Evolutionary conservation across 2,113 vertebrate species (phyloP).

Genomic region (Microtus montanus): DNA sequence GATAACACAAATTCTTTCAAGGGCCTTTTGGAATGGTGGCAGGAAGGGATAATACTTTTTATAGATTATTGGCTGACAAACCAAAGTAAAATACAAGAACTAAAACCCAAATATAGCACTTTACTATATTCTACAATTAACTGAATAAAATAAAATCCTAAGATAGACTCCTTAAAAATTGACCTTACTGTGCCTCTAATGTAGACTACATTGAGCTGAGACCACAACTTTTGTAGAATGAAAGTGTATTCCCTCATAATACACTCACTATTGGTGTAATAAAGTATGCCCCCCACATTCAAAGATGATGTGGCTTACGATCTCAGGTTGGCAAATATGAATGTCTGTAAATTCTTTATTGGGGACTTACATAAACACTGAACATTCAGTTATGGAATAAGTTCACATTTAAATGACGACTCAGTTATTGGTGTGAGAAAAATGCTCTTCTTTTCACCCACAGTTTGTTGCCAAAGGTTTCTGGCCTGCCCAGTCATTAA

Average conservation of each 20-base stretch:
- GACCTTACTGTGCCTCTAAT: neutral
- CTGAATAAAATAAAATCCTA: neutral
- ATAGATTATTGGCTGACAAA: neutral
- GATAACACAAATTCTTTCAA: neutral
- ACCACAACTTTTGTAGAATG: rapidly evolving
- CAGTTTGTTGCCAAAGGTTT: too few relatives aligned
- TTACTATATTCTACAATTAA: neutral
- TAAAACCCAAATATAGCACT: rapidly evolving
- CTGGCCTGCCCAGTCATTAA: too few relatives aligned
- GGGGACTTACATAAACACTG: neutral
- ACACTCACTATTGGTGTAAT: too few relatives aligned
- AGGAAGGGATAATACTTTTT: neutral
- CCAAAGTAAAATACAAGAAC: neutral
- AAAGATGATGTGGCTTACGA: neutral
- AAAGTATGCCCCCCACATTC: neutral
- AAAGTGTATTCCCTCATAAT: neutral
- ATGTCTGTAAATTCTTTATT: neutral
- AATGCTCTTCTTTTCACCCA: rapidly evolving
- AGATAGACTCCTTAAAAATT: neutral
- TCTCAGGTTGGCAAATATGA: neutral
- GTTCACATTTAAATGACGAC: too few relatives aligned
- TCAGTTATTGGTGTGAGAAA: neutral
- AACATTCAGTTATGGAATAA: neutral
- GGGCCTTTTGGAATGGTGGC: too few relatives aligned
- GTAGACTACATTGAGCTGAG: neutral